Conservation (phyloP, 1,140 invertebrate species). For the Neuroterus valhalla region DNA sequence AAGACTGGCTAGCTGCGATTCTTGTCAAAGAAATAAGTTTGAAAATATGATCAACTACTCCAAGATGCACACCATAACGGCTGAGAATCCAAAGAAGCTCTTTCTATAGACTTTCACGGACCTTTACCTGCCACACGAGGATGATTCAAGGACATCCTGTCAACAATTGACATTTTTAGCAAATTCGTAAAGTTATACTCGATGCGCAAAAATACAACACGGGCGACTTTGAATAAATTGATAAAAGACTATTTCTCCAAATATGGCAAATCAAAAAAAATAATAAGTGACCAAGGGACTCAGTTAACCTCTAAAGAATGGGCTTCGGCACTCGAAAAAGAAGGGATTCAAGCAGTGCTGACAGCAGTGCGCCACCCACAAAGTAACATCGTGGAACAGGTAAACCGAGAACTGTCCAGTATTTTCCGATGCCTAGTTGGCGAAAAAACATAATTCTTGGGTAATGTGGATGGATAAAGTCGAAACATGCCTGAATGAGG, state of each 20-base stretch:
- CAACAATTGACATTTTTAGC: conserved; percentile 59
- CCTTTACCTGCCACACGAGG: conserved; percentile 50
- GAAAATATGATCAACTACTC: conserved; percentile 8
- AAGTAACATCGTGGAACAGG: conserved; percentile 37
- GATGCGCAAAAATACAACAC: conserved; percentile 51
- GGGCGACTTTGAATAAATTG: conserved; percentile 41
- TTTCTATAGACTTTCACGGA: conserved; percentile 60
- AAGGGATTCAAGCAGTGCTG: neutral
- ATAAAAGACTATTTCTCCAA: conserved; percentile 42
- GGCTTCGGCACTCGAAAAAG: neutral
- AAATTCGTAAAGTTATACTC: conserved; percentile 61
- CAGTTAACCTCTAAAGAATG: conserved; percentile 42
- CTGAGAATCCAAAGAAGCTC: conserved; percentile 50
- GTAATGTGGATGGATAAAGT: neutral
- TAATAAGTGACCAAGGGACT: conserved; percentile 49
- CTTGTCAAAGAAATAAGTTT: conserved; percentile 46
- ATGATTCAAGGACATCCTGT: conserved; percentile 55
- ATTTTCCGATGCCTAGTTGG: conserved; percentile 34
- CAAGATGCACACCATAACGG: conserved; percentile 38
- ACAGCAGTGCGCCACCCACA: conserved; percentile 40
- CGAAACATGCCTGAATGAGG: conserved; percentile 38
- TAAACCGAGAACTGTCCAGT: conserved; percentile 33
- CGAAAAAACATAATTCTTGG: conserved; percentile 32
- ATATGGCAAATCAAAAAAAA: conserved; percentile 40
- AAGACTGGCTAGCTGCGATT: too few relatives aligned